Evolutionary conservation across 2,888 invertebrate species (phyloP).

Genomic region (Drosophila quinaria): DNA sequence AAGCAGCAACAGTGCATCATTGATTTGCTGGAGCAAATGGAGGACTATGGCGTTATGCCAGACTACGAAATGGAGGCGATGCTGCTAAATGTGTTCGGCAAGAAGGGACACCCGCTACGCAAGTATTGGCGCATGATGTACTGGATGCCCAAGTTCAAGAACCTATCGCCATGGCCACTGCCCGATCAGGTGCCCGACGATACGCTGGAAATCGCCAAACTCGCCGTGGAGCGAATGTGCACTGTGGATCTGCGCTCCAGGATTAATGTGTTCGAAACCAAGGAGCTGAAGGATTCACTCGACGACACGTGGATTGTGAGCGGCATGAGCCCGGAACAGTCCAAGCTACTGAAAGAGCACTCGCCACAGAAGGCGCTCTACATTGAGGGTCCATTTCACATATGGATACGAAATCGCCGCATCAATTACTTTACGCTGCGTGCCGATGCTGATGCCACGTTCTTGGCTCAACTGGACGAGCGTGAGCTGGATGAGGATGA

Average conservation of each 20-base stretch:
- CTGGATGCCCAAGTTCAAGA: conserved; percentile 97
- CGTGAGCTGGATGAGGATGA: conserved; percentile 88
- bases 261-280: conserved; percentile 89
- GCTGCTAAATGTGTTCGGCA: conserved; percentile 94
- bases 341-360: conserved; percentile 89
- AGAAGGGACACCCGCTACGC: conserved; percentile 89
- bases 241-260: conserved; percentile 92
- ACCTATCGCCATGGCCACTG: conserved; percentile 94
- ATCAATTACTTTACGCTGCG: conserved; percentile 94
- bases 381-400: conserved; percentile 93
- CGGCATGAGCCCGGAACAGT: conserved; percentile 92
- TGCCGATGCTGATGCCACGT: conserved; percentile 88
- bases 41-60: conserved; percentile 96
- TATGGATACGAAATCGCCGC: conserved; percentile 91
- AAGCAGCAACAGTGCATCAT: conserved; percentile 97
- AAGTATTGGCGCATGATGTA: conserved; percentile 94
- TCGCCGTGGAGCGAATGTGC: conserved; percentile 94
- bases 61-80: conserved; percentile 95
- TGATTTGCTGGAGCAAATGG: conserved; percentile 96
- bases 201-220: conserved; percentile 91
- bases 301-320: conserved; percentile 97
- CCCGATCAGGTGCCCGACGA: conserved; percentile 93
- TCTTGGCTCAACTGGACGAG: conserved; percentile 83
- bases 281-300: conserved; percentile 90
- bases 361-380: conserved; percentile 88